Conservation (phyloP, 2,797 vertebrate species). For the Gallinago stenura region DNA sequence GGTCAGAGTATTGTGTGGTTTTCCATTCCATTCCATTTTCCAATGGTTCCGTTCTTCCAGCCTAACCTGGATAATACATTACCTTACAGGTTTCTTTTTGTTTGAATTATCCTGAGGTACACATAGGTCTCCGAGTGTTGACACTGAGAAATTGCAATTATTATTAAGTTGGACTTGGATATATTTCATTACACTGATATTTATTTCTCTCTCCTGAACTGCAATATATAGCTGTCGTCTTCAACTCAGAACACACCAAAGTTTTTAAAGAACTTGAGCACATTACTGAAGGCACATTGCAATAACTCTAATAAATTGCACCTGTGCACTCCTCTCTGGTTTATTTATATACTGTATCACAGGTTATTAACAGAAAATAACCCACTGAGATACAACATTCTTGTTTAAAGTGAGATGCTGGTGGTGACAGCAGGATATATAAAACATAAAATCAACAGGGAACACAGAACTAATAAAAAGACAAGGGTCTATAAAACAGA, state of each 20-base stretch:
- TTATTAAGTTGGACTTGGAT: conserved; percentile 60
- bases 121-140: conserved; percentile 23
- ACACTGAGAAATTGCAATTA: conserved; percentile 73
- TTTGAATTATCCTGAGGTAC: conserved; percentile 52
- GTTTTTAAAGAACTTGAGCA: conserved; percentile 74
- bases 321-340: conserved; percentile 75
- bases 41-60: background rate
- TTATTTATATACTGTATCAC: conserved; percentile 84
- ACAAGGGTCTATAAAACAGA: conserved; percentile 80
- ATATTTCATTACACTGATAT: conserved; percentile 55
- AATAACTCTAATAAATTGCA: conserved; percentile 84
- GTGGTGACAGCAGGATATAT: conserved; percentile 82
- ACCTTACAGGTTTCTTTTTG: conserved; percentile 24
- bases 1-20: background rate
- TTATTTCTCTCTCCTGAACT: conserved; percentile 71
- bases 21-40: background rate
- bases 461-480: conserved; percentile 84
- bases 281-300: conserved; percentile 73
- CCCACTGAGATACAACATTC: conserved; percentile 82
- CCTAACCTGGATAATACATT: background rate
- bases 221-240: conserved; percentile 55
- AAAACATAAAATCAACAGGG: conserved; percentile 84
- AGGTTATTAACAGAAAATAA: conserved; percentile 85
- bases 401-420: conserved; percentile 83
- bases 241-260: conserved; percentile 65